Conservation (phyloP, 2,888 invertebrate species). For the Tryphoninae sp. region DNA sequence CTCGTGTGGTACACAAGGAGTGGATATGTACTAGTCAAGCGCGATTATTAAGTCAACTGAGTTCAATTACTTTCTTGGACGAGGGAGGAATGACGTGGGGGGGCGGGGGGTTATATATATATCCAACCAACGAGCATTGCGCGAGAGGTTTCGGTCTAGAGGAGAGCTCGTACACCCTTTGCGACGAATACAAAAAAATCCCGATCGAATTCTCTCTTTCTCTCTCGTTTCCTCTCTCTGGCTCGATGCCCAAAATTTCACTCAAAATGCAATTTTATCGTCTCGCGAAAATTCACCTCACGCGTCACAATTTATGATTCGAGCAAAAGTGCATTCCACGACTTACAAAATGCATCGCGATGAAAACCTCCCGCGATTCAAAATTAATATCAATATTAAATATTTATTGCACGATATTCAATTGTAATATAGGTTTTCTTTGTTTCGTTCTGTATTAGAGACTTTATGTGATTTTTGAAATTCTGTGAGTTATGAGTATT, state of each 20-base stretch:
- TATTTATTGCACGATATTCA: neutral
- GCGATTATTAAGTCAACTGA: slow-evolving; percentile 73
- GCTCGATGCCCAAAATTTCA: neutral
- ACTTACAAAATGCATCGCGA: neutral
- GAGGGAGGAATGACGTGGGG: neutral
- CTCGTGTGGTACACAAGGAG: slow-evolving; percentile 24
- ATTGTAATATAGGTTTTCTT: too few relatives aligned
- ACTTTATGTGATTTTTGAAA: too few relatives aligned
- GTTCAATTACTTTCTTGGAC: slow-evolving; percentile 72
- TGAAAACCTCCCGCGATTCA: neutral
- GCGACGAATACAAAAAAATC: neutral
- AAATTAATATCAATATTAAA: neutral
- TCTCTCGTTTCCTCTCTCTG: neutral
- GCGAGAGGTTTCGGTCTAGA: slow-evolving; percentile 1
- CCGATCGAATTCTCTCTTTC: neutral
- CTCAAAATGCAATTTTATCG: too few relatives aligned
- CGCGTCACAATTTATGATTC: neutral
- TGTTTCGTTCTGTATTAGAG: too few relatives aligned
- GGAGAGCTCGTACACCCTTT: neutral
- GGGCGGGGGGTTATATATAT: neutral
- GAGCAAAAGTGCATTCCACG: neutral
- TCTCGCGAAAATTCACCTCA: neutral
- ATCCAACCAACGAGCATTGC: neutral
- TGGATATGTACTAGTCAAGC: slow-evolving; percentile 65
- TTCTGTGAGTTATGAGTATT: too few relatives aligned